phyloP scores from a whole-genome alignment of 2,797 vertebrate genomes.

The Peromyscus melanophrys region DNA sequence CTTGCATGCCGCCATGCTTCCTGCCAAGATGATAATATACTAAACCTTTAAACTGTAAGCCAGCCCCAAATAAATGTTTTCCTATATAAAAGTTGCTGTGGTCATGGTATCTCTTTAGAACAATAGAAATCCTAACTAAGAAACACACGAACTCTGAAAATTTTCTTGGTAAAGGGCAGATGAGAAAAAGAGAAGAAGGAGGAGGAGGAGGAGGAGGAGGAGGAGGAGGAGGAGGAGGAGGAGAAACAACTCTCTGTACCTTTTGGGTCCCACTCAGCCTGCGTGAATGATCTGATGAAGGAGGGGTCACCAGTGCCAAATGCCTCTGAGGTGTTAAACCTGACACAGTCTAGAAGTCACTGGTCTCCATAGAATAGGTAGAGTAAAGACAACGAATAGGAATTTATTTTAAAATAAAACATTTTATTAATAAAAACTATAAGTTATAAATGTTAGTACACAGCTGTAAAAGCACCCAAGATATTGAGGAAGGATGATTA shows the following conservation, averaged over 20 bases:
- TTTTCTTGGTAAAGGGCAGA: neutral
- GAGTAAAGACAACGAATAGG: neutral
- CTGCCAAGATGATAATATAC: neutral
- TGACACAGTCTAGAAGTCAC: neutral
- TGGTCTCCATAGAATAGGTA: neutral
- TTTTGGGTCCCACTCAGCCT: neutral
- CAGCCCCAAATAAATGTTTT: neutral
- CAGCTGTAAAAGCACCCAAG: neutral
- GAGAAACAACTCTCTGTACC: neutral
- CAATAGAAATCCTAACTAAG: neutral
- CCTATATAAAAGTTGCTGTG: neutral
- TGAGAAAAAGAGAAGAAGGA: neutral
- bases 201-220: neutral
- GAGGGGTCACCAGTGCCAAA: neutral
- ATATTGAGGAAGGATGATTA: neutral
- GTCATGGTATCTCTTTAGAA: neutral
- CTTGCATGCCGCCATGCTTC: neutral
- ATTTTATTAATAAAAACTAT: neutral
- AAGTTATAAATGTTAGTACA: neutral
- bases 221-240: too few species aligned
- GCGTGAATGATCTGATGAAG: neutral
- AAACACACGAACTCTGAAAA: neutral
- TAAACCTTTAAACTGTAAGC: neutral
- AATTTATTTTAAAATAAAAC: constrained; percentile 49
- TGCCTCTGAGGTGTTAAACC: neutral